phyloP scores from a whole-genome alignment of 1,140 invertebrate species.

The Campoletis sonorensis region DNA sequence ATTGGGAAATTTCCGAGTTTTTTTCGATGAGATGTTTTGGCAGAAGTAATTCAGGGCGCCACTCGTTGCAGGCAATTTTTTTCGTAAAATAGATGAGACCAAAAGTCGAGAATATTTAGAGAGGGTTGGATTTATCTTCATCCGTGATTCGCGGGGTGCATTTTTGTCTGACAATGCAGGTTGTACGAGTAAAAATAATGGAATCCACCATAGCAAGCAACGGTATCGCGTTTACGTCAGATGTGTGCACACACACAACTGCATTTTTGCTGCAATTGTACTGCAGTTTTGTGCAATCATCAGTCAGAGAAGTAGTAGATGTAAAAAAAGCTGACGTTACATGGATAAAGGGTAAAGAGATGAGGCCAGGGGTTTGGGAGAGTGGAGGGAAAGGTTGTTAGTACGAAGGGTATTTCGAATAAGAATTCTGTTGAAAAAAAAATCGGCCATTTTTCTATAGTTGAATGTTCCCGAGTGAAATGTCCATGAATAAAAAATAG shows the following conservation, averaged over 20 bases:
- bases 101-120: too few species aligned
- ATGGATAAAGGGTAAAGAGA: neutral
- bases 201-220: neutral
- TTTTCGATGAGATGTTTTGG: too few species aligned
- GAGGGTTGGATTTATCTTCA: too few species aligned
- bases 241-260: neutral
- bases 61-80: too few species aligned
- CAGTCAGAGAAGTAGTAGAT: neutral
- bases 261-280: neutral
- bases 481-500: neutral
- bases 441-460: neutral
- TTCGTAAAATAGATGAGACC: too few species aligned
- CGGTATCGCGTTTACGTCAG: neutral
- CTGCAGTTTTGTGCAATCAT: slow-evolving; percentile 11
- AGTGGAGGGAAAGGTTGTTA: neutral
- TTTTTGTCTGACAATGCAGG: slow-evolving; percentile 1
- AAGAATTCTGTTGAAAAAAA: neutral
- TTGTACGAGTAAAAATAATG: neutral
- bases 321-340: slow-evolving; percentile 34
- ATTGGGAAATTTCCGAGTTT: too few species aligned
- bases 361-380: neutral
- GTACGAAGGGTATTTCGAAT: neutral
- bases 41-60: too few species aligned
- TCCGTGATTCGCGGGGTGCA: neutral
- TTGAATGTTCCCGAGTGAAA: neutral